Base-by-base conservation (phyloP, 53 echinoderm and acorn worm genomes). In the Antedon mediterranea region DNA sequence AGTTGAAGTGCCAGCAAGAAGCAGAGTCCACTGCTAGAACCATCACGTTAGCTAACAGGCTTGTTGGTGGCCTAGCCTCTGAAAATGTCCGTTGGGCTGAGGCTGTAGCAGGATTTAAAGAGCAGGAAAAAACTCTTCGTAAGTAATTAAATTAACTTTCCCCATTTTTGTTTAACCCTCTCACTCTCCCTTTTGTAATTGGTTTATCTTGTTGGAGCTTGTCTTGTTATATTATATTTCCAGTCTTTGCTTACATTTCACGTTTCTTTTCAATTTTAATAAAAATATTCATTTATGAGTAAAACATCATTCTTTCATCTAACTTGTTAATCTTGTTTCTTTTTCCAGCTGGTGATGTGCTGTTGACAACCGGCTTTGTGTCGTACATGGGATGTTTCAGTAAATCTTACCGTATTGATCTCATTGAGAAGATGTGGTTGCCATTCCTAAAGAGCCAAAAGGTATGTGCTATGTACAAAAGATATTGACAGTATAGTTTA, bases 11-110 rank as follows among this genome's bases (percentile, higher is more conserved):
- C 78, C 97, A 95, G 78, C 89, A 95, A 76, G 91, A 95, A 70
- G 97, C 97, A 0, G 97, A 95, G 74, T 44, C 76, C 73, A 95
- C 97, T 23, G 84, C 82, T 13, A 34, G 74, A 31, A 95, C 97
- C 57, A 95, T 95, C 84, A 91, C 91, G 71, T 83, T 95, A 76
- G 97, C 97, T 78, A 95, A 95, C 83, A 83, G 97, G 32, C 89
- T 95, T 77, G 97, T 95, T 7, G 97, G 97, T 29, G 97, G 97
- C 3, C 86, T 95, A 37, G 97, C 97, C 71, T 95, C 97, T 3
- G 97, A 95, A 84, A 95, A 95, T 75, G 97, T 95, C 74, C 84
- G 97, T 71, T 95, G 97, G 97, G 97, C 91, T 28, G 97, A 95
- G 75, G 88, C 97, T 0, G 97, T 95, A 11, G 89, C 97, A 0